Evolutionary conservation across 1,140 invertebrate genomes (phyloP), one percentile per base, ranked within the genome.

Genomic region (Drosophila truncata): DNA sequence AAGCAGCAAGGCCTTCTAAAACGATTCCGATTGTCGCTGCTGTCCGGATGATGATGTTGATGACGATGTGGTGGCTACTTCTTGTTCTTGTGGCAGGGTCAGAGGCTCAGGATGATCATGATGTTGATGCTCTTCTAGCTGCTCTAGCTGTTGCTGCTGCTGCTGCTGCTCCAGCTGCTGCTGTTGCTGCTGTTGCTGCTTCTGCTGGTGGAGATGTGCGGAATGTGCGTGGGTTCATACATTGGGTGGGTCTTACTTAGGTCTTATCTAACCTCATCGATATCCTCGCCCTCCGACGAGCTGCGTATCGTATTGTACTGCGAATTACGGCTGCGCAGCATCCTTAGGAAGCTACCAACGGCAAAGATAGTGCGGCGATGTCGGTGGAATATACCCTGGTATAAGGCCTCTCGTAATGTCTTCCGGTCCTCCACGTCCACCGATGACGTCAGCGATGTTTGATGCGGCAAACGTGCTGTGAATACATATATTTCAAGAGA

Each of bases 331-430:
- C 95, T 96, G 92, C 95, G 95, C 71, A 97, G 93, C 96, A 97
- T 97, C 65, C 96, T 95, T 42, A 97, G 94, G 91, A 97, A 97
- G 55, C 96, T 96, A 35, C 96, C 96, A 55, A 97, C 94, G 37
- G 96, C 96, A 86, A 96, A 95, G 87, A 97, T 97, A 23, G 96
- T 96, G 90, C 96, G 94, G 57, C 96, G 94, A 93, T 97, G 96
- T 72, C 96, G 95, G 93, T 96, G 95, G 92, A 97, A 96, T 76
- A 97, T 97, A 82, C 96, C 96, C 91, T 96, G 95, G 87, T 97
- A 97, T 65, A 97, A 93, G 63, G 96, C 96, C 83, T 96, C 96
- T 70, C 96, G 93, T 58, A 96, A 93, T 35, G 91, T 92, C 82
- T 93, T 93, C 27, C 92, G 80, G 82, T 93, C 92, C 69, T 93